Evolutionary conservation across 2,888 invertebrate species (phyloP), one percentile per base, ranked within the genome.

Genomic region (Lomographa bimaculata): DNA sequence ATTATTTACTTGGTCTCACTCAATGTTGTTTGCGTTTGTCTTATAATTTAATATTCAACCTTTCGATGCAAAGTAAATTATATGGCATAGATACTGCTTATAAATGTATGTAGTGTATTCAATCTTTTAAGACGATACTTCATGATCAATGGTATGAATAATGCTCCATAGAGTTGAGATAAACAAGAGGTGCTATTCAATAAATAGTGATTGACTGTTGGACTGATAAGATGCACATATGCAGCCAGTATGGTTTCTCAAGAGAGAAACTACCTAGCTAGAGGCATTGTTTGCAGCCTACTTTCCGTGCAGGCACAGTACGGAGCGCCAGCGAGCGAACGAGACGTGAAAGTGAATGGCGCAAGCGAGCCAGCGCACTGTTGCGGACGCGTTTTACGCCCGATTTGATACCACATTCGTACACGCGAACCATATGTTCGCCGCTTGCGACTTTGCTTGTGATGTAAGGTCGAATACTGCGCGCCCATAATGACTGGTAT

Each of bases 311-410:
- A 55, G 64, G 61, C 51, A 55, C 60, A 58, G 65, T 59, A 65
- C 64, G 56, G 44, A 53, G 64, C 58, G 55, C 52, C 51, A 51
- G 64, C 69, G 57, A 62, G 58, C 64, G 61, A 65, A 53, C 54
- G 54, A 56, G 46, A 62, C 73, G 86, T 79, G 87, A 87, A 86
- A 89, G 87, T 87, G 86, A 89, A 85, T 85, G 85, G 81, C 71
- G 71, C 73, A 79, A 78, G 71, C 66, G 57, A 55, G 61, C 60
- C 57, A 59, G 62, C 62, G 60, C 60, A 65, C 59, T 62, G 67
- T 70, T 62, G 65, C 72, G 71, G 66, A 72, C 74, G 67, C 63
- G 65, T 73, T 83, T 79, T 74, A 78, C 77, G 76, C 69, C 65
- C 65, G 79, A 78, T 79, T 80, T 73, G 71, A 71, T 68, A 66